Evolutionary conservation across 2,113 vertebrate species (phyloP), one percentile per base, ranked within the genome.

Genomic region (Delphinus delphis): DNA sequence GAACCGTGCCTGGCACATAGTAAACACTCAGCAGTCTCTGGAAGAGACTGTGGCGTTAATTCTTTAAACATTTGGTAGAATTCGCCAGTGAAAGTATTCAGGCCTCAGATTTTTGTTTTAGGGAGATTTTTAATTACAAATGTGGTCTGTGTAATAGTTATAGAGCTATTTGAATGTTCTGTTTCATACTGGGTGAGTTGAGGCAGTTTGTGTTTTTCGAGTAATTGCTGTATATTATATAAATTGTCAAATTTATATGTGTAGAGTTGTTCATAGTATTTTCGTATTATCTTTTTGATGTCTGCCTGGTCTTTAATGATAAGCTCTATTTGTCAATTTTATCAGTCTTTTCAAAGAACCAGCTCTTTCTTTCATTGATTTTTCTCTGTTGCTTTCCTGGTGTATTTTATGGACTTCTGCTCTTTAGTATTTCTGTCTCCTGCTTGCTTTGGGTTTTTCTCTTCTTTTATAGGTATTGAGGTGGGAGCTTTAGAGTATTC

Each of bases 31-130:
- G 3, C 58, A 47, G 10, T 87, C 73, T 85, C 60, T 91, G 20
- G 36, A 93, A 89, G 86, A 90, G 10, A 44, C 81, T 68, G 23
- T 82, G 38, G 3, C 88, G 25, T 73, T 67, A 85, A 87, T 60
- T 67, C 62, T 90, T 97, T 50, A 86, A 86, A 70, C 6, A 7
- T 58, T 96, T 82, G 41, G 20, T 58, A 82, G n/a, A 85, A 68
- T 95, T 96, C 55, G 68, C 63, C 28, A 89, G 13, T 70, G 53
- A 82, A 68, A 63, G 33, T 41, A 60, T 23, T 2, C 53, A 55
- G 25, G 17, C 11, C 55, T 60, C 26, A 76, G 26, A 86, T 93
- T 93, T 91, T 95, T 91, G 25, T 92, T 96, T 92, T 20, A 60
- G 36, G n/a, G 53, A 76, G 11, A 71, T 93, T 88, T 85, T 85